Base-by-base conservation (phyloP, 2,888 invertebrate genomes). In the Polyommatus iphigenia region DNA sequence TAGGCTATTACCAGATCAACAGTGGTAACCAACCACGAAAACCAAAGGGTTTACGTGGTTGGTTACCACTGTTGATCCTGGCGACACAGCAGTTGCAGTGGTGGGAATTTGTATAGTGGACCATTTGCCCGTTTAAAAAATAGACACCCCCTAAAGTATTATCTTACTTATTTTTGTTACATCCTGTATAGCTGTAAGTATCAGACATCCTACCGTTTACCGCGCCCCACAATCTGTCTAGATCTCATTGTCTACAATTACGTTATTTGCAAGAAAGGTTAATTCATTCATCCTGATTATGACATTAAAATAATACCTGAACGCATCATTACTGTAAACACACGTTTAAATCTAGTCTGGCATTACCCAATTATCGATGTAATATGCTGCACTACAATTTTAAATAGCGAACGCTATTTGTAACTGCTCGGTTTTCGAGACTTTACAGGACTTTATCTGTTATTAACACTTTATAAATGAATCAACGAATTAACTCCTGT, bases 251-350 rank as follows among this genome's bases (percentile, higher is more conserved):
- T 67, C 67, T 67, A 67, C 29, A 67, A 67, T 67, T 67, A 67
- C 67, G 67, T 67, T 67, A 32, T 67, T 67, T 67, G 67, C 67
- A 67, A 67, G 67, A 67, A 67, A 67, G 67, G 67, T 67, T 67
- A 67, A 67, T 67, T 67, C 67, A 62, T 67, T 67, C 67, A 62
- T 67, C 18, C 29, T 67, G 67, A 32, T 67, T 67, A 67, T 67
- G 67, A 67, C 67, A 67, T 67, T 67, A 67, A 67, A 67, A 67
- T 67, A 67, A 67, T 67, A 67, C 67, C 29, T 29, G 62, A 62
- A 24, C 5, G 15, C 67, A 67, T 67, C 29, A 67, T 67, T 67
- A 67, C 15, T 67, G 29, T 67, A 67, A 67, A 67, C 67, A 67
- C 67, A 32, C 67, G 67, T 32, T 32, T 15, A 29, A 67, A 67